Conservation (phyloP, 2,797 vertebrate species). For the Chaunax sp. region DNA sequence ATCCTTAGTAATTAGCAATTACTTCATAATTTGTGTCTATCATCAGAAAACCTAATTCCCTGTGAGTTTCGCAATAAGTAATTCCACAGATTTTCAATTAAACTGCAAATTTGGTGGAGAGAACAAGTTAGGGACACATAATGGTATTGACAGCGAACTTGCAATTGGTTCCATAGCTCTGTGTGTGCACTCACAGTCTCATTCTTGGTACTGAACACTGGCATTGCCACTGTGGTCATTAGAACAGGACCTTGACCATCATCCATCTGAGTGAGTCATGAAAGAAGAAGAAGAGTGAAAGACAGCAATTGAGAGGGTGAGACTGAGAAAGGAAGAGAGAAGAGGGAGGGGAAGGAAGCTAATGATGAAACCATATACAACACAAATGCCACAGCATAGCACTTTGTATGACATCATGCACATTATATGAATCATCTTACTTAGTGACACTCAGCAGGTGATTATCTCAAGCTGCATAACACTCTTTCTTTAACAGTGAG, state of each 20-base stretch:
- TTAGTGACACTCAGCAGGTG: conserved; percentile 28
- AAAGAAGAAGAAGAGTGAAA: conserved; percentile 41
- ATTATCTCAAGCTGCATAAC: conserved; percentile 44
- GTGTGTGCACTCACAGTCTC: conserved; percentile 91
- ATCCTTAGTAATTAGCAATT: conserved; percentile 15
- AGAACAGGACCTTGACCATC: conserved; percentile 91
- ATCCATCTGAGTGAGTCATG: conserved; percentile 84
- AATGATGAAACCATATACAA: conserved; percentile 46
- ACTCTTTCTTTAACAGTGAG: conserved; percentile 24
- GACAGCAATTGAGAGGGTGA: conserved; percentile 15
- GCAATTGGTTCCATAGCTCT: neutral
- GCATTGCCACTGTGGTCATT: conserved; percentile 99
- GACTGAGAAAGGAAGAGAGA: conserved; percentile 6
- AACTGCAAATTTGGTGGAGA: conserved; percentile 16
- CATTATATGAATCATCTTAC: conserved; percentile 40
- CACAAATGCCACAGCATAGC: conserved; percentile 10
- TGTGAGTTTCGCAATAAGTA: conserved; percentile 15
- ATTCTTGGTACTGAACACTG: conserved; percentile 98
- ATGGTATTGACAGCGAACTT: neutral
- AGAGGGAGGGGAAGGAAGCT: conserved; percentile 10
- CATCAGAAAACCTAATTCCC: conserved; percentile 31
- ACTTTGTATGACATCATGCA: conserved; percentile 14
- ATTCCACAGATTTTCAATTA: conserved; percentile 37
- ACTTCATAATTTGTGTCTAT: conserved; percentile 42
- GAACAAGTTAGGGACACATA: conserved; percentile 2